Evolutionary conservation across 35 echinoderm and acorn worm genomes (phyloP).

Genomic region (Amphiura filiformis): DNA sequence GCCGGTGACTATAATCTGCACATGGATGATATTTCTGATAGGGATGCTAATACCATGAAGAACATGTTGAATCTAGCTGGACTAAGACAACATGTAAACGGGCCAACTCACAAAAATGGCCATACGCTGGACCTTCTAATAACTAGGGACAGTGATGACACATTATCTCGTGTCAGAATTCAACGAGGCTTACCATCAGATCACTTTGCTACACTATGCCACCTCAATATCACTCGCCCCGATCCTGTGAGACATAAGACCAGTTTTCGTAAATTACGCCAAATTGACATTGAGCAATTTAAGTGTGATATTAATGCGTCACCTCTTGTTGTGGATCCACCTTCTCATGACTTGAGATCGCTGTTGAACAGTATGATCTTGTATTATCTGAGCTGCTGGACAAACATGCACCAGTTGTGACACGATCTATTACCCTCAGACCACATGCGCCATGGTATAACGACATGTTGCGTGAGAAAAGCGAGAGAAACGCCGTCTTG

Average conservation of each 20-base stretch:
- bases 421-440: constrained; percentile 21
- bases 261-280: constrained; percentile 16
- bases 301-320: constrained; percentile 15
- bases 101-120: constrained; percentile 32
- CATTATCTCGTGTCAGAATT: constrained; percentile 26
- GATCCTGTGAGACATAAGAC: neutral
- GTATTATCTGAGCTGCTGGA: constrained; percentile 25
- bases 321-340: neutral
- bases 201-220: constrained; percentile 26
- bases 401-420: constrained; percentile 33
- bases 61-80: constrained; percentile 31
- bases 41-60: constrained; percentile 20
- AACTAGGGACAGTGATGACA: constrained; percentile 14
- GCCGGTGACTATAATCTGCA: constrained; percentile 74
- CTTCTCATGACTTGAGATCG: constrained; percentile 9
- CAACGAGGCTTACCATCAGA: constrained; percentile 49
- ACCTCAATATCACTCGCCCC: neutral
- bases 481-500: constrained; percentile 14
- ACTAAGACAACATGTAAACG: constrained; percentile 48
- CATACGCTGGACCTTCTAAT: constrained; percentile 64
- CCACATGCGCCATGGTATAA: constrained; percentile 51
- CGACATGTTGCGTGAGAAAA: constrained; percentile 11
- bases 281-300: constrained; percentile 28
- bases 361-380: constrained; percentile 41
- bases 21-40: constrained; percentile 39